Base-by-base conservation (phyloP, 2,113 vertebrate genomes). In the Tragelaphus imberbis region DNA sequence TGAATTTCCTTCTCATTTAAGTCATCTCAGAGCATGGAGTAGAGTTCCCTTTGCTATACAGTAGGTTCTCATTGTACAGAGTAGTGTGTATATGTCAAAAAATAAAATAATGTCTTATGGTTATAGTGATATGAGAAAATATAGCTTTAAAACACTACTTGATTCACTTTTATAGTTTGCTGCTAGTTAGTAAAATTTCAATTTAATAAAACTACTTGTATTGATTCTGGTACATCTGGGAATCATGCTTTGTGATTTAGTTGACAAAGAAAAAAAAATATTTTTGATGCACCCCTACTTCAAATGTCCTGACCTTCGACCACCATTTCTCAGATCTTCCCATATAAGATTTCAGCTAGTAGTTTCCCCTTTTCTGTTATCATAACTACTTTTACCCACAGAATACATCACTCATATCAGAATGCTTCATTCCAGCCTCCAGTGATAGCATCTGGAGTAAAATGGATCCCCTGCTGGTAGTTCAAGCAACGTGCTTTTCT, bases 231-330 rank as follows among this genome's bases (percentile, higher is more conserved):
- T 36, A 53, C 56, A 94, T 88, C 51, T 40, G 17, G 88, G 71
- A 87, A 28, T 80, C 36, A 84, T 65, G 28, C 82, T 96, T 98
- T 80, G 28, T 97, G 71, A 87, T 71, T 59, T 97, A 90, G 71
- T n/a, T 47, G 53, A 71, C 40, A 88, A 89, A 75, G 19, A 40
- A 40, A 86, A 53, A 93, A 27, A 30, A 30, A 68, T 11, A 92
- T 25, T 68, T 55, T 30, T 84, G 44, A 93, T 84, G 21, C 28
- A 65, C 10, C 2, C 4, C 17, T 91, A 33, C 16, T 56, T 91
- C 55, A 95, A 3, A 59, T 95, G 28, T 77, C 87, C 49, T 58
- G 25, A 30, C 25, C 30, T 94, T 87, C 0, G 0, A 77, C 30
- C 16, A 15, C 49, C 10, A 86, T 86, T 91, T 91, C 36, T 93